A percentile compares a stretch with the other conserved stretches of the same genome.
Evolutionary conservation across 2,113 vertebrate species (phyloP).

Genomic region (Corydoras sp.): DNA sequence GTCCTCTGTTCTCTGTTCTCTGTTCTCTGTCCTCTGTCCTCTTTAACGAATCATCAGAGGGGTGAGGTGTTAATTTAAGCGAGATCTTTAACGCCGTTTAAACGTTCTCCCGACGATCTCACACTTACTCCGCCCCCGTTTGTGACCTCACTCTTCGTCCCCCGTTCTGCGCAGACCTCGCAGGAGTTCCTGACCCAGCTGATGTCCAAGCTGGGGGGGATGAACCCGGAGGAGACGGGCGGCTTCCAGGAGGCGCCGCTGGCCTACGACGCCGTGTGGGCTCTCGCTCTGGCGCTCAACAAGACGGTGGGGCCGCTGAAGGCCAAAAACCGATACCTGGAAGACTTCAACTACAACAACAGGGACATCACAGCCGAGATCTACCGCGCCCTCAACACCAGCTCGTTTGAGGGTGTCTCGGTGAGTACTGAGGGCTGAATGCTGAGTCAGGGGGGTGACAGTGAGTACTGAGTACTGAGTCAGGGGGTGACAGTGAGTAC

Average conservation of each 20-base stretch:
- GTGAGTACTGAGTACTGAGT: background rate
- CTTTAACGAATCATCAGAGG: too few relatives aligned
- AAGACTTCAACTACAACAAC: conserved; percentile 97
- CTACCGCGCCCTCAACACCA: conserved; percentile 92
- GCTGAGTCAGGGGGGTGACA: background rate
- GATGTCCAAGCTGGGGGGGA: conserved; percentile 80
- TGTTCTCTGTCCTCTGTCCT: too few relatives aligned
- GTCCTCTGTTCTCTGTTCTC: too few relatives aligned
- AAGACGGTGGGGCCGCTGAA: conserved; percentile 83
- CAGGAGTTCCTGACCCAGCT: conserved; percentile 87
- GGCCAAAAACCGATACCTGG: conserved; percentile 75
- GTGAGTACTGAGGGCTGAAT: conserved; percentile 62
- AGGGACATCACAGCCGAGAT: conserved; percentile 89
- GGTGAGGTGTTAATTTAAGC: too few relatives aligned
- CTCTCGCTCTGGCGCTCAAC: conserved; percentile 86
- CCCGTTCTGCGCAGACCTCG: conserved; percentile 70
- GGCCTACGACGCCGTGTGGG: conserved; percentile 93
- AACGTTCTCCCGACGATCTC: too few relatives aligned
- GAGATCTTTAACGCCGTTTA: too few relatives aligned
- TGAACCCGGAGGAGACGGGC: conserved; percentile 84
- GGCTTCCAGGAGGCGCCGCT: conserved; percentile 91
- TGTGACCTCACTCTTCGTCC: background rate
- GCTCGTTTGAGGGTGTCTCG: conserved; percentile 90
- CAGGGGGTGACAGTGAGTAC: too few relatives aligned
- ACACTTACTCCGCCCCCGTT: too few relatives aligned